phyloP scores from a whole-genome alignment of 2,888 invertebrate species.

The Noctua pronuba region DNA sequence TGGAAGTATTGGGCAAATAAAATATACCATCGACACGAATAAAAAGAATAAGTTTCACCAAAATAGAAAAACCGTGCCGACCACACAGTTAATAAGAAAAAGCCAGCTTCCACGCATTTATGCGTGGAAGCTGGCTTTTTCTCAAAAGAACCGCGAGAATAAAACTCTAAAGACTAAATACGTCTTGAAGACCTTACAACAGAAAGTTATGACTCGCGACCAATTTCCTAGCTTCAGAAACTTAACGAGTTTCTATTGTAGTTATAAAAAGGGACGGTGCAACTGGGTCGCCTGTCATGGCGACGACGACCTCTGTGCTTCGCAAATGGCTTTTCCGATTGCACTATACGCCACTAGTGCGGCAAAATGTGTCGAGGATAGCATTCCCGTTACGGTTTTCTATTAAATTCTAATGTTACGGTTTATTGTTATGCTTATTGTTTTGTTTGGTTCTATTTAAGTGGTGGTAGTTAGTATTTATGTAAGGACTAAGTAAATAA shows the following conservation, averaged over 20 bases:
- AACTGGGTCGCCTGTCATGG: conserved; percentile 79
- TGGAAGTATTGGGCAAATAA: background rate
- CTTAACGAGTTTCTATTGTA: conserved; percentile 81
- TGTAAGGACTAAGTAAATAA: background rate
- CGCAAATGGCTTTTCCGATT: conserved; percentile 80
- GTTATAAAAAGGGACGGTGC: conserved; percentile 71
- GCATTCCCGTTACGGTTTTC: conserved; percentile 53
- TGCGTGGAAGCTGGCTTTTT: no score
- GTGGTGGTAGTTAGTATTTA: conserved; percentile 1
- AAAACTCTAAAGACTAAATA: conserved; percentile 24
- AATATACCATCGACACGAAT: background rate
- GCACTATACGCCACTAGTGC: conserved; percentile 60
- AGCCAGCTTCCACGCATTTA: background rate
- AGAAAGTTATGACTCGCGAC: conserved; percentile 61
- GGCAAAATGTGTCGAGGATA: conserved; percentile 55
- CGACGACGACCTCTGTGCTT: conserved; percentile 66
- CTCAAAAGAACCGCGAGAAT: background rate
- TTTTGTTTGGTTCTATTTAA: conserved; percentile 3
- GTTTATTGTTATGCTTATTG: conserved; percentile 35
- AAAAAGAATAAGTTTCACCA: background rate
- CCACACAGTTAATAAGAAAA: background rate
- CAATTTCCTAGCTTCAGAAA: conserved; percentile 61
- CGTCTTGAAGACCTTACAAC: conserved; percentile 34
- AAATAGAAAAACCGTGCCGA: background rate
- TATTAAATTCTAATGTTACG: conserved; percentile 39